phyloP scores from a whole-genome alignment of 2,888 invertebrate genomes.

The Apotomis betuletana region DNA sequence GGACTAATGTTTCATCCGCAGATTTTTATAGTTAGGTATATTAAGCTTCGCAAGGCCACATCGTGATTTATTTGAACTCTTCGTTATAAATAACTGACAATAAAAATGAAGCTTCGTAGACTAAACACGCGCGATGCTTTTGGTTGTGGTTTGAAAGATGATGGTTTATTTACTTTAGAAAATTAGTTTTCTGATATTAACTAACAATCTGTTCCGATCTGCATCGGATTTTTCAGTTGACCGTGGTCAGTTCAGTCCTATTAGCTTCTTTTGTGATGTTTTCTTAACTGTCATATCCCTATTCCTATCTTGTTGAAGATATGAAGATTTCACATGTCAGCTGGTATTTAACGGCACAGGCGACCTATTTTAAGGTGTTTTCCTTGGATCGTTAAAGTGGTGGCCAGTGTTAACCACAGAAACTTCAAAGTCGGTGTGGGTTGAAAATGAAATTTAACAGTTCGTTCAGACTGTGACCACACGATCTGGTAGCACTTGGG shows the following conservation, averaged over 20 bases:
- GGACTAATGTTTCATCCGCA: conserved; percentile 35
- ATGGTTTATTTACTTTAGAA: conserved; percentile 21
- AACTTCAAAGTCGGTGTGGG: conserved; percentile 24
- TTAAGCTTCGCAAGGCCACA: conserved; percentile 33
- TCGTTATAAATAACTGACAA: conserved; percentile 58
- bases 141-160: conserved; percentile 27
- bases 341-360: not conserved
- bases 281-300: not conserved
- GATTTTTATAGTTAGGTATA: conserved; percentile 35
- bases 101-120: conserved; percentile 56
- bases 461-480: conserved; percentile 17
- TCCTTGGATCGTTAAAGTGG: conserved; percentile 17
- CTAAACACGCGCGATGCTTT: conserved; percentile 37
- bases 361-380: conserved; percentile 5
- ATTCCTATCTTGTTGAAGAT: not conserved
- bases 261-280: not conserved
- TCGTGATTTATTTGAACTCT: conserved; percentile 45
- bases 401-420: conserved; percentile 28
- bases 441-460: conserved; percentile 30
- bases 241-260: not conserved
- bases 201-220: not conserved
- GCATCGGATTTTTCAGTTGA: not conserved
- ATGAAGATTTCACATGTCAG: not conserved
- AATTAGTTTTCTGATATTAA: conserved; percentile 3
- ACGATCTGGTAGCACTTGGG: conserved; percentile 7